Conservation (phyloP, 92 coral and sea anemone genomes). For the Nematostella vectensis region DNA sequence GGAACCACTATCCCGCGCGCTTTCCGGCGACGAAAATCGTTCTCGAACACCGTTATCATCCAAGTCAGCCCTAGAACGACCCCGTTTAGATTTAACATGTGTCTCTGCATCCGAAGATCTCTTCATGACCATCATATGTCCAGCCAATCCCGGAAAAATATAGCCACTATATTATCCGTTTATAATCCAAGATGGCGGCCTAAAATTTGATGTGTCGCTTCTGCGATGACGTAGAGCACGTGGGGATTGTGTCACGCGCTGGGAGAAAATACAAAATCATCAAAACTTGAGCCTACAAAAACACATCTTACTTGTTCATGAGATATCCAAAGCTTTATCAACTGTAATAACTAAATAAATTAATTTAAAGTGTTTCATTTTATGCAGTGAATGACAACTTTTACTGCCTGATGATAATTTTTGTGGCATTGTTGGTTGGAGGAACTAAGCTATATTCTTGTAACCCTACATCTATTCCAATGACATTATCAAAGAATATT, state of each 20-base stretch:
- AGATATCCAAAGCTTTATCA: not conserved
- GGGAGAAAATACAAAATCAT: conserved; percentile 33
- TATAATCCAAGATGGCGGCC: conserved; percentile 87
- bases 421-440: no score
- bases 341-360: not conserved
- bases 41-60: conserved; percentile 89
- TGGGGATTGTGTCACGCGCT: conserved; percentile 44
- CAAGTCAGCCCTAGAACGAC: conserved; percentile 84
- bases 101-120: conserved; percentile 99
- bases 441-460: not conserved
- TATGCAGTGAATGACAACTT: not conserved
- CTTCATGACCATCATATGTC: conserved; percentile 99
- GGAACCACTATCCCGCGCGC: conserved; percentile 97
- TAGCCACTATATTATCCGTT: conserved; percentile 49
- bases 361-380: not conserved
- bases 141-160: conserved; percentile 68
- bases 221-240: conserved; percentile 85
- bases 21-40: conserved; percentile 92
- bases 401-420: not conserved
- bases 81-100: conserved; percentile 80
- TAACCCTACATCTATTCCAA: conserved; percentile 13
- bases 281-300: conserved; percentile 1
- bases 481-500: conserved; percentile 17
- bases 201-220: conserved; percentile 42
- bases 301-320: not conserved